A percentile compares a stretch with the other conserved stretches of the same genome.
Evolutionary conservation across 1,140 invertebrate genomes (phyloP).

Genomic region (Whitmania pigra): DNA sequence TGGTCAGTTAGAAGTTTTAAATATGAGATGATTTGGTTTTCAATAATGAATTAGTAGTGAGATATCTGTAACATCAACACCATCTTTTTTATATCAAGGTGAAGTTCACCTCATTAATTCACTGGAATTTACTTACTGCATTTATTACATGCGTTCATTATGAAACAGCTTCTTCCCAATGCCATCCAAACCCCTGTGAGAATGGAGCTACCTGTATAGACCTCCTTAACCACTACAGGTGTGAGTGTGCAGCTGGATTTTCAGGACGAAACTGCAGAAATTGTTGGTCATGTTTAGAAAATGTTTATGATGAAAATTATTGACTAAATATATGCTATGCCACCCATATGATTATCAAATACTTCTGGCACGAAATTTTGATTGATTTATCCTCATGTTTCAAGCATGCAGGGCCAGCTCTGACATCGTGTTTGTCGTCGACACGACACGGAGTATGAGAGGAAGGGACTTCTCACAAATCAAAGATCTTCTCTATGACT

Average conservation of each 20-base stretch:
- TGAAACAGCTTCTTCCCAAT: conserved; percentile 29
- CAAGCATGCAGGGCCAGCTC: conserved; percentile 18
- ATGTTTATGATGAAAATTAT: conserved; percentile 9
- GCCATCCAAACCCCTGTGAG: conserved; percentile 31
- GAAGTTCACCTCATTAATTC: no score
- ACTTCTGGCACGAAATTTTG: background rate
- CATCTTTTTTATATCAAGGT: no score
- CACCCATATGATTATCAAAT: background rate
- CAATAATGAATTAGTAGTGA: background rate
- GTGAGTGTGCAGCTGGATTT: conserved; percentile 13
- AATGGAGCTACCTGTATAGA: conserved; percentile 33
- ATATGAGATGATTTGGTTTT: background rate
- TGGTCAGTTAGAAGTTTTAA: background rate
- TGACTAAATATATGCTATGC: background rate
- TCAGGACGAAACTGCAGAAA: conserved; percentile 29
- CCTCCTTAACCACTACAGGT: conserved; percentile 17
- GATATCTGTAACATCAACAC: background rate
- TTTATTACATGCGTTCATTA: background rate
- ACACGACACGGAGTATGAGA: conserved; percentile 18
- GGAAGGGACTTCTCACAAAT: conserved; percentile 14
- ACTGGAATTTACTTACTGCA: no score
- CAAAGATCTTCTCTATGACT: conserved; percentile 12
- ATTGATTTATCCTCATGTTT: background rate
- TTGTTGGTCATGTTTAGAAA: conserved; percentile 16
- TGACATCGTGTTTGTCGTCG: conserved; percentile 22